Evolutionary conservation across 1,140 invertebrate genomes (phyloP), one percentile per base, ranked within the genome.

Genomic region (Hypothenemus hampei): DNA sequence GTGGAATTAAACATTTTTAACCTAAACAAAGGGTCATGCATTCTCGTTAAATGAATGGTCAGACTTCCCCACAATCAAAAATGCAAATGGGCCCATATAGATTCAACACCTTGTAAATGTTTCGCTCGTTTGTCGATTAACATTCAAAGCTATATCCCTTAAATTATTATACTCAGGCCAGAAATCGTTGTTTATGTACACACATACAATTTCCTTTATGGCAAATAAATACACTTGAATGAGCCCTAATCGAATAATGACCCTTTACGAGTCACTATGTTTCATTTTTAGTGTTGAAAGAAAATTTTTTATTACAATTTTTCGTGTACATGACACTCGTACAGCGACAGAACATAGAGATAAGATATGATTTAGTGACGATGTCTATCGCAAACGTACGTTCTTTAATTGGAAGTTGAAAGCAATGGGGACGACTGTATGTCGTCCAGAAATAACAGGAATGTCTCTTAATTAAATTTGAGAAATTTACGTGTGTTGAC

Each of bases 181-280:
- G 50, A 53, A 53, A 35, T 53, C 44, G 50, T 44, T 53, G 41
- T 53, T 53, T 53, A 53, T 53, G 31, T n/a, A n/a, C n/a, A 37
- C 8, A 29, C 41, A 37, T 50, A 50, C 48, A 22, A 41, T 50
- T 50, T 50, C 48, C 48, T 50, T 50, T 50, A 50, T 50, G 16
- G 36, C 13, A 50, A 37, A 37, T 50, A 50, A 40, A 50, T 40
- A 40, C 41, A 13, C n/a, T 49, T 10, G 22, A 10, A 26, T 50
- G 36, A 8, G 22, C 48, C 16, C 36, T 45, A 26, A 29, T 13
- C 29, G 48, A 35, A 50, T 50, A 50, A 50, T 41, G 41, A 50
- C 21, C 4, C 23, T 35, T n/a, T n/a, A n/a, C n/a, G n/a, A n/a
- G n/a, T n/a, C n/a, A n/a, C n/a, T n/a, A n/a, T n/a, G n/a, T n/a